Conservation (phyloP, 1,140 invertebrate species). For the Sarcophaga peregrina region DNA sequence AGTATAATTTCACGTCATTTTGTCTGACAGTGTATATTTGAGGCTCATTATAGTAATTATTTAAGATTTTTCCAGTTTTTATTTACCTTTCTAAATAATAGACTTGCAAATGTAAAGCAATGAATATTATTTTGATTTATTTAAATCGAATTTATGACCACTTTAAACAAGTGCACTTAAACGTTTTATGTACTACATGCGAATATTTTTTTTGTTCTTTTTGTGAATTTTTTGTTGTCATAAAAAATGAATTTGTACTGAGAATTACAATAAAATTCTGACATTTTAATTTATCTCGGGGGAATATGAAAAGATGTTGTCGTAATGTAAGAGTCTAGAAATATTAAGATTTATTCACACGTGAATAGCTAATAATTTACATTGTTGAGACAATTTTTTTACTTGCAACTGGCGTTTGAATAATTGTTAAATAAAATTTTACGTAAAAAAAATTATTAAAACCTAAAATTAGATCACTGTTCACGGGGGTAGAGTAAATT, state of each 20-base stretch:
- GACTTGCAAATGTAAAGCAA: background rate
- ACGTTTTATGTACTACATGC: background rate
- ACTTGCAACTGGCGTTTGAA: no score
- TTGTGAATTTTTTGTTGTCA: background rate
- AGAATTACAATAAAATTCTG: background rate
- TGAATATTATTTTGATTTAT: background rate
- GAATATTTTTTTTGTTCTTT: background rate
- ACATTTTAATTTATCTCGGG: background rate
- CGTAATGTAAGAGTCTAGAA: background rate
- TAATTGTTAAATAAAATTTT: no score
- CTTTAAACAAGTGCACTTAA: background rate
- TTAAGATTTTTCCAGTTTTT: no score
- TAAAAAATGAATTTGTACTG: background rate
- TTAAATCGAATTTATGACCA: background rate
- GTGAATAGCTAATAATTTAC: background rate
- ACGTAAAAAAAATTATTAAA: no score
- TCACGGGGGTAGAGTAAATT: no score
- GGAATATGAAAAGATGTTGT: background rate
- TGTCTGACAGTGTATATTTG: no score
- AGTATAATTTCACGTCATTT: no score
- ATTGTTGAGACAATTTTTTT: no score
- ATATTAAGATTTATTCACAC: background rate
- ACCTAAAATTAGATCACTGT: no score
- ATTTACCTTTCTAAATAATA: no score
- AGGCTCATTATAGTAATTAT: no score